These are phyloP conservation scores for Gortyna flavago DNA, from an alignment of 2,888 invertebrate species.

Conservation along the genomic window DNA sequence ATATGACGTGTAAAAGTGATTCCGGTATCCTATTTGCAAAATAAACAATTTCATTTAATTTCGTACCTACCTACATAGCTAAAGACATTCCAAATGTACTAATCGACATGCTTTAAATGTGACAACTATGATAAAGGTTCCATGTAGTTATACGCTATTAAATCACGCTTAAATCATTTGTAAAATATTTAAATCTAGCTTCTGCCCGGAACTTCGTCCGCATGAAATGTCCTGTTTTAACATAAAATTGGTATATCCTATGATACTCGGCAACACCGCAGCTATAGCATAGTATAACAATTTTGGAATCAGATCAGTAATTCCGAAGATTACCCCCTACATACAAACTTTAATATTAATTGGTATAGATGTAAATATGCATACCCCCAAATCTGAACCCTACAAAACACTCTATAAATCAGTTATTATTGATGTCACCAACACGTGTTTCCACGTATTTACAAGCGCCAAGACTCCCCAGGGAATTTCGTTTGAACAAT, in stretches of 20 bases:
- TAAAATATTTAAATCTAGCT: background rate
- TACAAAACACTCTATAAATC: conserved; percentile 6
- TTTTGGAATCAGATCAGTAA: background rate
- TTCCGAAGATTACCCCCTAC: background rate
- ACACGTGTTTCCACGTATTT: conserved; percentile 6
- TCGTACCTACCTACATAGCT: background rate
- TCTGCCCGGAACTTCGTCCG: background rate
- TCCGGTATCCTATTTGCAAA: background rate
- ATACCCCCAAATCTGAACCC: background rate
- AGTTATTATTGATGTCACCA: conserved; percentile 21
- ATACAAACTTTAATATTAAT: background rate
- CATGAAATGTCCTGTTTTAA: background rate
- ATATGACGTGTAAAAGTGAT: background rate
- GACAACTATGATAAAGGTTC: background rate
- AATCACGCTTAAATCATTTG: background rate
- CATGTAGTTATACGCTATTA: background rate
- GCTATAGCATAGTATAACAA: background rate
- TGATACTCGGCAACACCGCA: background rate
- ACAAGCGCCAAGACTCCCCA: background rate
- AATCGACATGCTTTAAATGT: background rate
- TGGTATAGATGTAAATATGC: background rate
- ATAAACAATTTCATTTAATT: background rate
- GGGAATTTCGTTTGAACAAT: conserved; percentile 6
- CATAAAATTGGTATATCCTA: background rate
- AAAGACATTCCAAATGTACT: background rate